A percentile compares a stretch with the other conserved stretches of the same genome.
Evolutionary conservation across 2,888 invertebrate species (phyloP).

Genomic region (Bembecia ichneumoniformis): DNA sequence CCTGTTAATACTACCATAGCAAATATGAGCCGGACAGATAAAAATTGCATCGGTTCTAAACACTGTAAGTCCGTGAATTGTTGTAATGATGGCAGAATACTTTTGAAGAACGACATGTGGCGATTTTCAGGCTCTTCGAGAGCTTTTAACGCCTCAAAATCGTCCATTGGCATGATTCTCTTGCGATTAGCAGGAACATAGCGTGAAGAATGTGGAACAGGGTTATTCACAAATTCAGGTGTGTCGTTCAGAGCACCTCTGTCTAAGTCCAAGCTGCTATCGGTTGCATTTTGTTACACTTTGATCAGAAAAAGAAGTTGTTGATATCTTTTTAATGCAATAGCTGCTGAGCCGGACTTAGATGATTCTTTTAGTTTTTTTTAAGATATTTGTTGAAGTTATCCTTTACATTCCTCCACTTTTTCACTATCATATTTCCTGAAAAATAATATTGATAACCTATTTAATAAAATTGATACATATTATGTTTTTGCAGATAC

Average conservation of each 20-base stretch:
- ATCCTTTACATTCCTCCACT: constrained; percentile 8
- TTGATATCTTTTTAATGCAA: constrained; percentile 12
- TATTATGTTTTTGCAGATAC: neutral
- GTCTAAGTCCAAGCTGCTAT: constrained; percentile 10
- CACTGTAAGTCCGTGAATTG: constrained; percentile 13
- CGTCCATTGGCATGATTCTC: constrained; percentile 13
- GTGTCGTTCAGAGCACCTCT: constrained; percentile 11
- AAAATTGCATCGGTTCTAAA: too few relatives aligned
- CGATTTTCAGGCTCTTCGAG: constrained; percentile 18
- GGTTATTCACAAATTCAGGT: constrained; percentile 7
- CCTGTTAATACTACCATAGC: too few relatives aligned
- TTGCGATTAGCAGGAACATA: constrained; percentile 14
- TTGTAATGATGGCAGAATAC: constrained; percentile 15
- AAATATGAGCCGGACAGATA: too few relatives aligned
- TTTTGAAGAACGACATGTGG: constrained; percentile 15
- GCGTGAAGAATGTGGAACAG: constrained; percentile 8
- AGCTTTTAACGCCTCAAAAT: constrained; percentile 13
- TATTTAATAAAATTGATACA: too few relatives aligned
- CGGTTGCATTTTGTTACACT: constrained; percentile 14
- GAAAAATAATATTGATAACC: too few relatives aligned
- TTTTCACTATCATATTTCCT: neutral
- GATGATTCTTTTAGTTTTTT: constrained; percentile 11
- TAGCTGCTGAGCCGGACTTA: constrained; percentile 9
- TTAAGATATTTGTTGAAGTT: constrained; percentile 11
- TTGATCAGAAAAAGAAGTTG: constrained; percentile 12